Percentiles rank a stretch among this genome's conserved stretches.
Conservation (phyloP, 2,113 vertebrate genomes). For the Chloebia gouldiae region DNA sequence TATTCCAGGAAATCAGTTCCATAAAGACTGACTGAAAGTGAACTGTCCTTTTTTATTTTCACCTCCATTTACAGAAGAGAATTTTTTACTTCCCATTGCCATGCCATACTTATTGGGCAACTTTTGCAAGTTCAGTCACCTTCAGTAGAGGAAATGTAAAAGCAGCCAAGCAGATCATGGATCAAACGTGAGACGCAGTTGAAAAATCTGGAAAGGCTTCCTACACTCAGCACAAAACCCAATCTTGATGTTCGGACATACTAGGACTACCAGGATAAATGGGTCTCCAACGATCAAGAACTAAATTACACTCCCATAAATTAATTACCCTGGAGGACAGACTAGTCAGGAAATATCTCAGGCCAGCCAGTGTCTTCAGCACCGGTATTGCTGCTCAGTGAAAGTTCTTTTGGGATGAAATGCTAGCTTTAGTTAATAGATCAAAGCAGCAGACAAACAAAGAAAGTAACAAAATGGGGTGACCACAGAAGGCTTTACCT, state of each 20-base stretch:
- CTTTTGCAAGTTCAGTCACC: not conserved
- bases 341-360: not conserved
- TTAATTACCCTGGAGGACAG: not conserved
- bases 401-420: not conserved
- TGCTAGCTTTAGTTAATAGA: not conserved
- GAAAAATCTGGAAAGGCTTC: not conserved
- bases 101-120: not conserved
- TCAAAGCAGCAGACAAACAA: not conserved
- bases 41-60: not conserved
- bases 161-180: not conserved
- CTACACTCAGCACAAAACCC: not conserved
- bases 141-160: not conserved
- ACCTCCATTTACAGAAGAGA: not conserved
- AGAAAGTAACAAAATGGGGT: not conserved
- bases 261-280: not conserved
- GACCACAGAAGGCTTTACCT: conserved; percentile 44
- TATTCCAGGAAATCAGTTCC: not conserved
- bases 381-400: not conserved
- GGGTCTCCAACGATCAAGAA: not conserved
- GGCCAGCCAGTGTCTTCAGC: not conserved
- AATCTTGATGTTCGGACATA: not conserved
- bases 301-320: not conserved
- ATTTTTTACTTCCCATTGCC: not conserved
- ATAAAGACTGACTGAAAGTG: not conserved
- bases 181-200: not conserved